Evolutionary conservation across 2,888 invertebrate genomes (phyloP).

Genomic region (Seladonia tumulorum): DNA sequence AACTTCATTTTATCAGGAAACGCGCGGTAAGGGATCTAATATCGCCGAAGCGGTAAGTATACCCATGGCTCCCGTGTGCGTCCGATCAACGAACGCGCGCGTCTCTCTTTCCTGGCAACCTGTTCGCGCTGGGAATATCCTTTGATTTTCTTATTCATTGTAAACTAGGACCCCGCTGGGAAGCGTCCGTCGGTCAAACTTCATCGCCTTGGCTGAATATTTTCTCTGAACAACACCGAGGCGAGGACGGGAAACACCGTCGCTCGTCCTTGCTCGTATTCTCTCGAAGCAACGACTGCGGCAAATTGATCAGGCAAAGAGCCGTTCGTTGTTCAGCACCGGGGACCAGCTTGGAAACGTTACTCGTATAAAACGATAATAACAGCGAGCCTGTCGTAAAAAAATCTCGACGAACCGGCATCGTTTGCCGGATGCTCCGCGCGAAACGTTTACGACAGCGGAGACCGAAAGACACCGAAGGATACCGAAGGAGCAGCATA

Average conservation of each 20-base stretch:
- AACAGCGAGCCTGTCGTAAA: slow-evolving; percentile 35
- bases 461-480: slow-evolving; percentile 11
- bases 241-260: not conserved
- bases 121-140: not conserved
- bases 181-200: not conserved
- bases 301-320: slow-evolving; percentile 21
- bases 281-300: not conserved
- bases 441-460: slow-evolving; percentile 49
- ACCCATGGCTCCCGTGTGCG: slow-evolving; percentile 39
- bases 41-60: slow-evolving; percentile 68
- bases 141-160: slow-evolving; percentile 37
- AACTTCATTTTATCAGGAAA: slow-evolving; percentile 74
- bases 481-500: not conserved
- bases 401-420: slow-evolving; percentile 42
- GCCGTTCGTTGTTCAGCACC: slow-evolving; percentile 14
- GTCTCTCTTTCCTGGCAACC: slow-evolving; percentile 41
- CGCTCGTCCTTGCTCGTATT: not conserved
- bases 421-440: slow-evolving; percentile 10
- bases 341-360: slow-evolving; percentile 14
- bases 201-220: not conserved
- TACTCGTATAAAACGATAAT: slow-evolving; percentile 39
- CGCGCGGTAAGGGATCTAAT: slow-evolving; percentile 74
- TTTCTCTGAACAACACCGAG: not conserved
- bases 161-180: not conserved
- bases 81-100: slow-evolving; percentile 46